Base-by-base conservation (phyloP, 2,113 vertebrate species). In the Embiotoca jacksoni region DNA sequence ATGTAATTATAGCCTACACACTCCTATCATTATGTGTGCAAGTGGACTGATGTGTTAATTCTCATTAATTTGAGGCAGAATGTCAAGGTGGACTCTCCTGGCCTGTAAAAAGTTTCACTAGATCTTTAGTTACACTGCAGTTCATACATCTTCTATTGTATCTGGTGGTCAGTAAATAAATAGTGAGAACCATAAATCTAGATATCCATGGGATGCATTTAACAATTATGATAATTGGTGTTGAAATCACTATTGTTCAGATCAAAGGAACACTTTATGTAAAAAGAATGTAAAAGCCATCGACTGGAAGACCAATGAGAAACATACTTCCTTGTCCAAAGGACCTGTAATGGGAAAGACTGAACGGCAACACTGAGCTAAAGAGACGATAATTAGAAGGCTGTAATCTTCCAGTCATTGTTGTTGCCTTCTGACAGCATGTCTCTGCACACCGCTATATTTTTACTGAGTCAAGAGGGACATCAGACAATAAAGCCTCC, bases 1-100 rank as follows among this genome's bases (percentile, higher is more conserved):
- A 86, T 82, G 52, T 83, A 86, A 90, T 90, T 86, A 86, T 75
- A 77, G 71, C 64, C 60, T 64, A 49, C 73, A 69, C 63, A 82
- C 60, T 83, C 72, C 52, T 32, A 67, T 82, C 68, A 80, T 75
- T 63, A 76, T 74, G 70, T 75, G 61, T 55, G 64, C 11, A 2
- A 80, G 61, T 62, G 75, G 72, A 76, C 64, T 62, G 71, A 87
- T 58, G 62, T 87, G 68, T 70, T 60, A 65, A 75, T 47, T 81
- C 78, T 81, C 54, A 72, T 86, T 84, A 81, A 80, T 73, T 35
- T 68, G 13, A 63, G 54, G 46, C 37, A 54, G 50, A 72, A 75
- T 30, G 62, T 49, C 60, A 11, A 83, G 1, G 10, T 35, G 6
- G 47, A 85, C 60, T 58, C 14, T 32, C 41, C 50, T 73, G 37